Percentiles rank a stretch among this genome's conserved stretches.
These are phyloP conservation scores for Scaptodrosophila latifasciaeformis DNA, from an alignment of 2,888 invertebrate genomes.

Conservation along the genomic window DNA sequence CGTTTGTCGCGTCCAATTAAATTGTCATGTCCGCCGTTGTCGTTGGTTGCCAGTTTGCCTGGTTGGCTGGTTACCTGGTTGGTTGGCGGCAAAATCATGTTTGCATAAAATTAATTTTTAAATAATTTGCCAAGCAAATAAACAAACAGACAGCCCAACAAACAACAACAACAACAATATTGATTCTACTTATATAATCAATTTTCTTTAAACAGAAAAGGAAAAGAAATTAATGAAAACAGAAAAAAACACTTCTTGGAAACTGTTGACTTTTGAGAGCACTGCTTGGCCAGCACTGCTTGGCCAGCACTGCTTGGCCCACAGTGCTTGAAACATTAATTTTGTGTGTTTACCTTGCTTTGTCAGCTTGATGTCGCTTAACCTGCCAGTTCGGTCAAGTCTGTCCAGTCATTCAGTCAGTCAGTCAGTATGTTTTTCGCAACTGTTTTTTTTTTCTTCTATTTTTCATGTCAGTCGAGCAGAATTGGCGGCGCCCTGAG, in stretches of 20 bases:
- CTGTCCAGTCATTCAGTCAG: neutral
- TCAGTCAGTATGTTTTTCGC: conserved; percentile 34
- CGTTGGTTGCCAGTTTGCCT: conserved; percentile 3
- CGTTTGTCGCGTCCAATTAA: conserved; percentile 69
- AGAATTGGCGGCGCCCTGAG: conserved; percentile 19
- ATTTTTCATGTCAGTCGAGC: conserved; percentile 37
- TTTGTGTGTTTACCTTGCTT: conserved; percentile 59
- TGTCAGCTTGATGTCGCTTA: conserved; percentile 52
- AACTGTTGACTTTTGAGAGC: too few relatives aligned
- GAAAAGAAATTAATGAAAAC: too few relatives aligned
- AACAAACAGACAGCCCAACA: conserved; percentile 44
- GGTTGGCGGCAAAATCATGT: conserved; percentile 67
- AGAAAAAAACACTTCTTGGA: too few relatives aligned
- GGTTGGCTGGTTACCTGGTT: conserved; percentile 25
- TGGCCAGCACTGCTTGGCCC: conserved; percentile 45
- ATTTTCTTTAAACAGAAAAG: too few relatives aligned
- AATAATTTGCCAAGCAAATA: conserved; percentile 64
- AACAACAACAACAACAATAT: conserved; percentile 31
- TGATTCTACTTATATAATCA: too few relatives aligned
- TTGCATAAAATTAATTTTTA: conserved; percentile 69
- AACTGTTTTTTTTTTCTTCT: too few relatives aligned
- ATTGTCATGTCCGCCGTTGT: conserved; percentile 69
- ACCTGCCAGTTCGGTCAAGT: conserved; percentile 46
- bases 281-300: conserved; percentile 48
- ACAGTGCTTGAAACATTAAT: too few relatives aligned